A percentile compares a stretch with the other conserved stretches of the same genome.
Evolutionary conservation across 2,797 vertebrate genomes (phyloP).

Genomic region (Hozukius guyotensis): DNA sequence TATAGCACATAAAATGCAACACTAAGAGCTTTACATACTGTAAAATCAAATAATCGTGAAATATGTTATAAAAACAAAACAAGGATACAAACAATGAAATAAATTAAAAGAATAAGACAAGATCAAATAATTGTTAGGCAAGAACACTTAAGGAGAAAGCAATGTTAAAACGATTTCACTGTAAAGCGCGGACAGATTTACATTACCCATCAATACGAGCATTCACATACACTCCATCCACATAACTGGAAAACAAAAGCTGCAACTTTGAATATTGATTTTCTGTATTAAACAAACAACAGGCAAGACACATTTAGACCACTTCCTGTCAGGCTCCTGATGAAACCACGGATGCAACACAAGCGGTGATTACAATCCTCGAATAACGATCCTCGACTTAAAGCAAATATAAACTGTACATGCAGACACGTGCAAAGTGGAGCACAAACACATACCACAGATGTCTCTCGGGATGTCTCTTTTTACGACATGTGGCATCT

Average conservation of each 20-base stretch:
- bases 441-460: constrained; percentile 56
- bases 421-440: not conserved
- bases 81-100: not conserved
- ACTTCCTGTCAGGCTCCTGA: too few species aligned
- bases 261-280: too few species aligned
- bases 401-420: not conserved
- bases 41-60: not conserved
- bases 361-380: constrained; percentile 15
- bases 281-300: too few species aligned
- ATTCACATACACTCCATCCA: not conserved
- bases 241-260: too few species aligned
- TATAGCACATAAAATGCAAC: not conserved
- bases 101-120: too few species aligned
- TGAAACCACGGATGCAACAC: not conserved
- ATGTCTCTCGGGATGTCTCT: constrained; percentile 68
- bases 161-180: not conserved
- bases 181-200: not conserved
- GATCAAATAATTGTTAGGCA: not conserved
- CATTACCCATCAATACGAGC: not conserved
- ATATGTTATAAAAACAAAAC: not conserved
- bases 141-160: not conserved
- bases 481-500: constrained; percentile 65
- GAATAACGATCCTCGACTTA: not conserved
- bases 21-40: not conserved
- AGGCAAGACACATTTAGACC: too few species aligned